Conservation (phyloP, 2,888 invertebrate genomes). For the Trissoscelio sp. region DNA sequence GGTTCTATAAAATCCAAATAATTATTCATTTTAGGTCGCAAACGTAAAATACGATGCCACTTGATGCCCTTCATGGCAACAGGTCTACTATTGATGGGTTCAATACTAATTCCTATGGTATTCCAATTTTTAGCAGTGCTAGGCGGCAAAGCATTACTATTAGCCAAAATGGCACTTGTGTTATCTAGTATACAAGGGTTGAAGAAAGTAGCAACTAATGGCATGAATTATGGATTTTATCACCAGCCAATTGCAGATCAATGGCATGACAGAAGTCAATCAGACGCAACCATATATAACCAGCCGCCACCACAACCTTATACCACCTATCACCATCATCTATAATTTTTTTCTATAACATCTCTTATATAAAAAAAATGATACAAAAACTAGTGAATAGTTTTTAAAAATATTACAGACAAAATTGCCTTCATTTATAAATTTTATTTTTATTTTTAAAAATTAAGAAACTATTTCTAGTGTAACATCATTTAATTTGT, state of each 20-base stretch:
- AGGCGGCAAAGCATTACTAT: conserved; percentile 91
- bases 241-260: conserved; percentile 84
- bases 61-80: conserved; percentile 92
- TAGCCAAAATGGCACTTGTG: conserved; percentile 92
- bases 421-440: too few species aligned
- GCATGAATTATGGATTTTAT: conserved; percentile 91
- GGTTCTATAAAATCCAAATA: neutral
- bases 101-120: conserved; percentile 91
- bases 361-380: too few species aligned
- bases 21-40: conserved; percentile 71
- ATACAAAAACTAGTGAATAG: too few species aligned
- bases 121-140: conserved; percentile 93
- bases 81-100: conserved; percentile 90
- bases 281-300: conserved; percentile 69
- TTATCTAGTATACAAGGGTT: conserved; percentile 92
- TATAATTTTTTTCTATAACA: too few species aligned
- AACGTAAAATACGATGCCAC: conserved; percentile 86
- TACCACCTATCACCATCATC: conserved; percentile 8
- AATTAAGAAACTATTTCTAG: too few species aligned
- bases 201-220: conserved; percentile 90
- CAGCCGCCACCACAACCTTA: conserved; percentile 24
- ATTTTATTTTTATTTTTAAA: too few species aligned
- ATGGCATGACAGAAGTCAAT: conserved; percentile 82
- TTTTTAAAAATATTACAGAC: too few species aligned
- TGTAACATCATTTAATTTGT: too few species aligned